phyloP scores from a whole-genome alignment of 2,113 vertebrate genomes.

The Oxyruncus cristatus region DNA sequence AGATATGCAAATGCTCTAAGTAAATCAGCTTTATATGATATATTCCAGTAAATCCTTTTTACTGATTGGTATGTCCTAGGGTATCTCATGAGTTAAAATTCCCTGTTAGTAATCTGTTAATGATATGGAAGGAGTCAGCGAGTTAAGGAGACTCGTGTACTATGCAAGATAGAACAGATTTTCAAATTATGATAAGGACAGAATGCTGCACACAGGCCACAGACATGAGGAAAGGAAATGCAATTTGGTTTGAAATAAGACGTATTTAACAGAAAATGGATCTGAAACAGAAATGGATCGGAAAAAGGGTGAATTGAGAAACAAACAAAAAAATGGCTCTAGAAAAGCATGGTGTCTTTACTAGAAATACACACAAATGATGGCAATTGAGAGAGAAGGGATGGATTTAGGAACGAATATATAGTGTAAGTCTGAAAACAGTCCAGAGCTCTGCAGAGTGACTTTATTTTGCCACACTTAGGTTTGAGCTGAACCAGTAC shows the following conservation, averaged over 20 bases:
- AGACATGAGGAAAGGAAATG: neutral
- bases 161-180: neutral
- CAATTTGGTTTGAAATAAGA: neutral
- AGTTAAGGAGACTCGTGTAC: neutral
- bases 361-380: neutral
- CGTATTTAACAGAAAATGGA: neutral
- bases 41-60: neutral
- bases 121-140: neutral
- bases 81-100: neutral
- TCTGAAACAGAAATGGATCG: neutral
- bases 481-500: neutral
- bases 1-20: neutral
- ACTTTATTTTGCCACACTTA: neutral
- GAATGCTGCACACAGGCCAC: neutral
- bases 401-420: neutral
- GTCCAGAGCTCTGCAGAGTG: neutral
- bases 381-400: neutral
- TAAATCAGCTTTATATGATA: neutral
- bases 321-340: neutral
- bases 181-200: neutral
- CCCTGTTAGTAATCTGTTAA: neutral
- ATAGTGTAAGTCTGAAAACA: neutral
- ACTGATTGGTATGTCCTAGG: neutral
- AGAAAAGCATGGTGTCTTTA: neutral
- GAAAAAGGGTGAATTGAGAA: neutral